Evolutionary conservation across 2,888 invertebrate species (phyloP), one percentile per base, ranked within the genome.

Genomic region (Agriotes lineatus): DNA sequence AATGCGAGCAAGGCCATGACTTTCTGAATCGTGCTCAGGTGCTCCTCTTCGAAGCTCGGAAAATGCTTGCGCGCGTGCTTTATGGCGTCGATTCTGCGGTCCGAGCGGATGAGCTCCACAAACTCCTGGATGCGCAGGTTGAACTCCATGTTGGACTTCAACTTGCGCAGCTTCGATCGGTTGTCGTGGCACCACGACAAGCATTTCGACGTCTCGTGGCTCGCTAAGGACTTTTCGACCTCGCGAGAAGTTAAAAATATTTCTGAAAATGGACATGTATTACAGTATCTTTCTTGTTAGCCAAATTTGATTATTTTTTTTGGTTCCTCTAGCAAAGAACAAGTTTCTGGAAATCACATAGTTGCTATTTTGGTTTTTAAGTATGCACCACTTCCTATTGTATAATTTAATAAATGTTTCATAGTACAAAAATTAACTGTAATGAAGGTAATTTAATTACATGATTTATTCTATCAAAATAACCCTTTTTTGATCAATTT

Each of bases 121-220:
- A 97, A 98, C 84, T 98, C 98, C 87, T 98, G 92, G 77, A 95
- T 90, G 37, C 96, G 87, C 69, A 99, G 88, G 84, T 96, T 96
- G 82, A 98, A 96, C 85, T 99, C 99, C 89, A 99, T 93, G 62
- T 91, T 95, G 59, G 97, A 97, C 84, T 95, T 95, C 72, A 97
- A 90, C 85, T 97, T 97, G 63, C 97, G 88, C 71, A 98, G 88
- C 82, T 97, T 97, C 33, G 96, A 96, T 83, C 96, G 93, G 86
- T 98, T 97, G 82, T 98, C 98, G 79, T 95, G 93, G 85, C 98
- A 98, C 98, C 98, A 98, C 70, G 92, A 89, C 67, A 97, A 89
- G 82, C 97, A 97, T 82, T 96, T 94, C 1, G 89, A 87, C 0
- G 97, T 97, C 84, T 97, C 95, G 63, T 90, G 92, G 68, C 89